phyloP scores from a whole-genome alignment of 2,888 invertebrate species.

The Tineola bisselliella region DNA sequence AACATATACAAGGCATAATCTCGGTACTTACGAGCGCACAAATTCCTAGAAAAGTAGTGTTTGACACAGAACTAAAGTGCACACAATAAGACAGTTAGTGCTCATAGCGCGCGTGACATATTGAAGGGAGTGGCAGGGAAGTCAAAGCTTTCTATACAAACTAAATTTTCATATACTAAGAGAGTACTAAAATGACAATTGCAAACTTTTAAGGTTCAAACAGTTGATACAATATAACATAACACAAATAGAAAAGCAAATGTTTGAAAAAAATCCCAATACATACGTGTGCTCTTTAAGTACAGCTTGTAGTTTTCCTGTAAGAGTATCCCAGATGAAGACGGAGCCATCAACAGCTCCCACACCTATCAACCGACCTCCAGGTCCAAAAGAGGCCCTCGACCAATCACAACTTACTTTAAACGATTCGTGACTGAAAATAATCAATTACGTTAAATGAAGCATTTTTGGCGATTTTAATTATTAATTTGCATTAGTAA shows the following conservation, averaged over 20 bases:
- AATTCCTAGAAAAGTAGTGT: neutral
- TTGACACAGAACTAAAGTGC: neutral
- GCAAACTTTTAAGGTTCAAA: neutral
- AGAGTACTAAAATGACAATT: neutral
- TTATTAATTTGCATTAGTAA: too few species aligned
- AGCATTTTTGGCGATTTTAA: neutral
- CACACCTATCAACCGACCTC: constrained; percentile 87
- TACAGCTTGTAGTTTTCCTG: constrained; percentile 78
- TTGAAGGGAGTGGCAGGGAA: neutral
- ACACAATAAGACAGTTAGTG: neutral
- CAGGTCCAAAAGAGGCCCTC: constrained; percentile 91
- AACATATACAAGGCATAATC: neutral
- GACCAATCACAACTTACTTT: constrained; percentile 96
- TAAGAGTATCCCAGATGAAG: constrained; percentile 89
- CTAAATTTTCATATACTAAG: neutral
- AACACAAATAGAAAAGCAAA: neutral
- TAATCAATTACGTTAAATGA: neutral
- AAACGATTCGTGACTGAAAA: constrained; percentile 89
- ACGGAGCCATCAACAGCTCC: constrained; percentile 93
- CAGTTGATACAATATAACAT: too few species aligned
- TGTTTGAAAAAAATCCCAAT: neutral
- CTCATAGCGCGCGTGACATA: neutral
- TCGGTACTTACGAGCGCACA: neutral
- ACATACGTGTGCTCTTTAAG: constrained; percentile 87
- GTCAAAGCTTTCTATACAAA: neutral